Evolutionary conservation across 2,113 vertebrate genomes (phyloP), one percentile per base, ranked within the genome.

Genomic region (Corynorhinus townsendii): DNA sequence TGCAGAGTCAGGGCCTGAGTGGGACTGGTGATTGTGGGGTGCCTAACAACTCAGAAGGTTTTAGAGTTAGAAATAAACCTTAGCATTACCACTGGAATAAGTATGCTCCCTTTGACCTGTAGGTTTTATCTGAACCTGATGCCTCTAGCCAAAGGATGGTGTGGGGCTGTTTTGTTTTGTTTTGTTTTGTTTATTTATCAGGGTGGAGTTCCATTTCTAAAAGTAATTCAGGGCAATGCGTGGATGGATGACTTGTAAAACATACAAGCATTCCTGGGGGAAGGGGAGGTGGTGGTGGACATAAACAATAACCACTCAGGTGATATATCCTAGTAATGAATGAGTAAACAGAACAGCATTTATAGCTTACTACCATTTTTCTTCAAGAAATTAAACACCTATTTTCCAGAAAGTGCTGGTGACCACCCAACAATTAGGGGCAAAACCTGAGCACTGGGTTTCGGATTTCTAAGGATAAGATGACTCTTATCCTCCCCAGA

Each of bases 101-200:
- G 28, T 2, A 28, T 0, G 3, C 1, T 11, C 17, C 24, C 59
- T 19, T n/a, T 12, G 11, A 52, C 26, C 4, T 40, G 9, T 4
- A 12, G 11, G 22, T 35, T 56, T 15, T 38, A 68, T 24, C 16
- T 71, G 76, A 22, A 24, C 40, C 22, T 3, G 4, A 4, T 2
- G 11, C 7, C 33, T 76, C 26, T 33, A 4, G 26, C 19, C 3
- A 83, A 54, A 15, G 64, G 49, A 77, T 10, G 49, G 5, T 56
- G 22, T 56, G 38, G 72, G 28, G 15, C n/a, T 17, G 52, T 52
- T 54, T 19, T 59, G 59, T 59, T 59, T 76, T 33, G 16, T 76
- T 52, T 76, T 33, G 28, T 76, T 52, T 19, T 69, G n/a, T 77
- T 86, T 76, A 30, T 56, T 56, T 56, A 80, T 26, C 20, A 30